Evolutionary conservation across 2,888 invertebrate genomes (phyloP), one percentile per base, ranked within the genome.

Genomic region (Phyto melanocephala): DNA sequence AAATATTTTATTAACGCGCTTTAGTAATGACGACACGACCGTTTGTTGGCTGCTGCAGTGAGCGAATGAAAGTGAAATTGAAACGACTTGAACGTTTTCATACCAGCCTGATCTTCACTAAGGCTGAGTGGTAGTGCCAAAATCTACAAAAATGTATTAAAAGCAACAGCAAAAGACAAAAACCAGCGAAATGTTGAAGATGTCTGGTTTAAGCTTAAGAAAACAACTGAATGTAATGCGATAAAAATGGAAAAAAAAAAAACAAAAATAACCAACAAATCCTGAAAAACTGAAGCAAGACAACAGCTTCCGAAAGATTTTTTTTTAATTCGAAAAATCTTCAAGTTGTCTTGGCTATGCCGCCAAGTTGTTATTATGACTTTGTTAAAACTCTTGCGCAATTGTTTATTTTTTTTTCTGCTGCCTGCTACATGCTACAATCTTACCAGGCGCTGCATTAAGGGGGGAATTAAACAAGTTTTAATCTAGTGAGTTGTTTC

Each of bases 11-110:
- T 62, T 63, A 71, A 58, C 67, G 76, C 68, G 74, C 72, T 50
- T 75, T 60, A 22, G 10, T 33, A 54, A 35, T 40, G 60, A 52
- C 40, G 17, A 47, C 60, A 75, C 84, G 84, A 85, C 86, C 84
- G 86, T 86, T 83, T 84, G 84, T 86, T 68, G 85, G 86, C 86
- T 87, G 87, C 86, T 88, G 85, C 86, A 85, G 86, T 84, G 85
- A 85, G 87, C 88, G 87, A 89, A 89, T 89, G 89, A 89, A 89
- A 89, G 89, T 89, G 89, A 89, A 89, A 89, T 87, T 87, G 85
- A 83, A 86, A 84, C 86, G 86, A 85, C 86, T 83, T 83, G 87
- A 87, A 87, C 87, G 87, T 89, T 89, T 89, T 88, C 89, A 87
- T 88, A 87, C 67, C 47, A 82, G 62, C 13, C 47, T 56, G 75